phyloP scores from a whole-genome alignment of 1,140 invertebrate species.

The Eciton burchellii region DNA sequence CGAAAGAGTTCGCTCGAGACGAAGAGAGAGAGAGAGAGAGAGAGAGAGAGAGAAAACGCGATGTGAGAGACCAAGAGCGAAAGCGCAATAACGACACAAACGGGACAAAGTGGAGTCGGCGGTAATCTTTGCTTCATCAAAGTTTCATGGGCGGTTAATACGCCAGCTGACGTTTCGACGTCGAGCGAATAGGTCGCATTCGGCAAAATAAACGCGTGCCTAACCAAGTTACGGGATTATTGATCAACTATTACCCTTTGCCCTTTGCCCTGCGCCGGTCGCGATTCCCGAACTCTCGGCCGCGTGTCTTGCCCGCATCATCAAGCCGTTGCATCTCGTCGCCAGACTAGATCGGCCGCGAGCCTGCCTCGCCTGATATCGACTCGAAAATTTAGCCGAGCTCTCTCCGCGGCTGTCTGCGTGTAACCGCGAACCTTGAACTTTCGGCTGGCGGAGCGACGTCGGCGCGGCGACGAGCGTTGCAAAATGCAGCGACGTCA shows the following conservation, averaged over 20 bases:
- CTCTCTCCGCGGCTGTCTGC: background rate
- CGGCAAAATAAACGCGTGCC: constrained; percentile 45
- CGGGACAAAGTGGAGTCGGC: constrained; percentile 32
- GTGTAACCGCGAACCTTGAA: constrained; percentile 56
- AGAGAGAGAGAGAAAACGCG: background rate
- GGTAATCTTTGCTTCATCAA: constrained; percentile 54
- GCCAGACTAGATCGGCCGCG: constrained; percentile 56
- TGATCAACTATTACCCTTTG: constrained; percentile 65
- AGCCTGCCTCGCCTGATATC: constrained; percentile 58
- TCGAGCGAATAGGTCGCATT: constrained; percentile 51
- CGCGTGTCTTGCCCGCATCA: constrained; percentile 69
- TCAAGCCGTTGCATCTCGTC: constrained; percentile 63
- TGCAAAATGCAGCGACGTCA: constrained; percentile 46
- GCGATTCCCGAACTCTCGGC: constrained; percentile 70
- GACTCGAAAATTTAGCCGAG: constrained; percentile 60
- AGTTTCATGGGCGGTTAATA: constrained; percentile 51
- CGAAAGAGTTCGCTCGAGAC: constrained; percentile 24
- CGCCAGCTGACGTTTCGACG: constrained; percentile 1
- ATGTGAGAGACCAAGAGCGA: background rate
- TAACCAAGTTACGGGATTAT: constrained; percentile 65
- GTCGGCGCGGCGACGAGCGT: constrained; percentile 7
- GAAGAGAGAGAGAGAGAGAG: background rate
- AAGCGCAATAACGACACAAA: constrained; percentile 43
- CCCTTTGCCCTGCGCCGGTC: constrained; percentile 63
- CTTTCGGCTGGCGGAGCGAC: constrained; percentile 40